Evolutionary conservation across 2,113 vertebrate species (phyloP), one percentile per base, ranked within the genome.

Genomic region (Apteryx owenii): DNA sequence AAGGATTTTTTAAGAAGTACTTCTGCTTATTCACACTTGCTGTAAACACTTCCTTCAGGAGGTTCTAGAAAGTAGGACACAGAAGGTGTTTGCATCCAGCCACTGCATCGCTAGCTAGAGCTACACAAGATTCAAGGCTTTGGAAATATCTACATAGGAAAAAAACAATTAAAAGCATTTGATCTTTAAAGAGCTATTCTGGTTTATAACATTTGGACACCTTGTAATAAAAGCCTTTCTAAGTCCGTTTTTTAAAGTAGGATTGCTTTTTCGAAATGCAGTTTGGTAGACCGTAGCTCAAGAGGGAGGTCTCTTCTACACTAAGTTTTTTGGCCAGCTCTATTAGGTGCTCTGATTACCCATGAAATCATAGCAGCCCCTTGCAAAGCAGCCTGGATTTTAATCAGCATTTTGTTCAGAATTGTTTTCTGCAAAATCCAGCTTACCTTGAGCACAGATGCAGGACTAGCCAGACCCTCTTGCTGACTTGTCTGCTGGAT

Each of bases 11-110:
- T 95, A 42, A 38, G 66, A 29, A 95, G 46, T 83, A 85, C 88
- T 97, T 97, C 88, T 96, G 95, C 93, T 96, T 97, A 96, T 96
- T 97, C 96, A 96, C 89, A 94, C 88, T 96, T 92, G 69, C 93
- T 86, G 72, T 93, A 93, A 95, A 95, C 88, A 96, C 82, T 94
- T 96, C 85, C 95, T 96, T 61, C 93, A 88, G 85, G 87, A 96
- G 82, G 79, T 81, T 96, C 80, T 71, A 76, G 93, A 97, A 97
- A 97, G 87, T 97, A 94, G 94, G 95, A 90, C 96, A 97, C 81
- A 85, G 64, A 90, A 94, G 69, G 97, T 94, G 81, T 94, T 94
- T 89, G 86, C 75, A 95, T 91, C 71, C 51, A 95, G 86, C 42
- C 73, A 89, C 66, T 89, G 95, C 94, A 50, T 85, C 85, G 33